Evolutionary conservation across 1,140 invertebrate genomes (phyloP).

Genomic region (Diprion similis): DNA sequence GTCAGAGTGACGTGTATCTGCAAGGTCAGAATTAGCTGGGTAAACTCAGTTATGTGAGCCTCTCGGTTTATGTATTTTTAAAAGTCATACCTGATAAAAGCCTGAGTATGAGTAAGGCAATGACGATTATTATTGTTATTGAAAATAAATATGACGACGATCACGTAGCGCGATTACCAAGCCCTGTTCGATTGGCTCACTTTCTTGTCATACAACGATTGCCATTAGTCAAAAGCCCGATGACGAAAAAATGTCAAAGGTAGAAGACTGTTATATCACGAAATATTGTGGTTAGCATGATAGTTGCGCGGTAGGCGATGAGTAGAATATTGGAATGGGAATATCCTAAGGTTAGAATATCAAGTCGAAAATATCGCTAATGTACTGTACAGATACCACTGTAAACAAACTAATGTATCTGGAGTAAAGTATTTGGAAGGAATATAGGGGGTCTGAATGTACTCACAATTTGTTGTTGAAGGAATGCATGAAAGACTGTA

Average conservation of each 20-base stretch:
- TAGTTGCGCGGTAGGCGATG: background rate
- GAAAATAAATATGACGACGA: too few species aligned
- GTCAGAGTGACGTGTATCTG: too few species aligned
- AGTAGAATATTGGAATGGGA: slow-evolving; percentile 7
- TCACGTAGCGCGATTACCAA: background rate
- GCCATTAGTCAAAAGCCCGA: too few species aligned
- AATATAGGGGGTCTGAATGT: slow-evolving; percentile 1
- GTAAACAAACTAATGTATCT: background rate
- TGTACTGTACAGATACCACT: slow-evolving; percentile 7
- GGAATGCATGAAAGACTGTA: slow-evolving; percentile 51
- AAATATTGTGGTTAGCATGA: slow-evolving; percentile 9
- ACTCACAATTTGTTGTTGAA: slow-evolving; percentile 59
- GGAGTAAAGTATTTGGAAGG: slow-evolving; percentile 15
- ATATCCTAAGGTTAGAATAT: background rate
- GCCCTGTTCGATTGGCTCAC: too few species aligned
- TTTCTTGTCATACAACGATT: too few species aligned
- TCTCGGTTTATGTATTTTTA: background rate
- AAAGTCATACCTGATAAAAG: background rate
- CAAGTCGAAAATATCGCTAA: background rate
- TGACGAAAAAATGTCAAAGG: background rate
- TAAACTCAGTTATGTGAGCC: too few species aligned
- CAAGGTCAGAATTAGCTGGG: too few species aligned
- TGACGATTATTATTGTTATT: background rate
- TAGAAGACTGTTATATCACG: slow-evolving; percentile 23
- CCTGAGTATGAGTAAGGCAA: background rate